Evolutionary conservation across 2,888 invertebrate species (phyloP).

Genomic region (Lapara coniferarum): DNA sequence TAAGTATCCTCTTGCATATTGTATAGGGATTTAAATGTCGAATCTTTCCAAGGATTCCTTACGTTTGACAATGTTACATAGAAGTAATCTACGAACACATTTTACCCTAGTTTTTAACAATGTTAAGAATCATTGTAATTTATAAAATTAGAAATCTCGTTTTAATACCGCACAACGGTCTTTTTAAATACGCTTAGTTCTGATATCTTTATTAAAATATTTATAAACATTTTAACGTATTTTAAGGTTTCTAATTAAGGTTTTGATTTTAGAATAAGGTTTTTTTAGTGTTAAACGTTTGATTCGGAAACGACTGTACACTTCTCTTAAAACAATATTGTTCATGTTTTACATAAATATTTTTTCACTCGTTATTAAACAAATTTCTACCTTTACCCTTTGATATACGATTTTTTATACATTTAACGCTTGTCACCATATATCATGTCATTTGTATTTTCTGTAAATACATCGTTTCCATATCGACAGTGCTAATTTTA

Average conservation of each 20-base stretch:
- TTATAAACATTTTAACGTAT: slow-evolving; percentile 60
- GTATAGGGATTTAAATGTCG: neutral
- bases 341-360: slow-evolving; percentile 3
- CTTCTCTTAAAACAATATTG: neutral
- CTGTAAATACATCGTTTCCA: slow-evolving; percentile 38
- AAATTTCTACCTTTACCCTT: neutral
- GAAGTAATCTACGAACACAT: slow-evolving; percentile 26
- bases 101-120: slow-evolving; percentile 23
- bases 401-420: neutral
- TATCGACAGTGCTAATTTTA: slow-evolving; percentile 40
- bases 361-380: neutral
- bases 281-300: slow-evolving; percentile 40
- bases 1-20: neutral
- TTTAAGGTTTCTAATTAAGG: slow-evolving; percentile 53
- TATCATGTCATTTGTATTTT: neutral
- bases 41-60: neutral
- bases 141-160: slow-evolving; percentile 36
- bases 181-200: slow-evolving; percentile 64
- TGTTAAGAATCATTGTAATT: slow-evolving; percentile 28
- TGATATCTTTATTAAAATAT: slow-evolving; percentile 54
- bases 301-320: slow-evolving; percentile 40
- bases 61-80: slow-evolving; percentile 1
- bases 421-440: neutral
- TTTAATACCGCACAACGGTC: slow-evolving; percentile 62
- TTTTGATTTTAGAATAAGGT: slow-evolving; percentile 41